A percentile compares a stretch with the other conserved stretches of the same genome.
These are phyloP conservation scores for Scortum barcoo DNA, from an alignment of 2,113 vertebrate species.

Conservation along the genomic window DNA sequence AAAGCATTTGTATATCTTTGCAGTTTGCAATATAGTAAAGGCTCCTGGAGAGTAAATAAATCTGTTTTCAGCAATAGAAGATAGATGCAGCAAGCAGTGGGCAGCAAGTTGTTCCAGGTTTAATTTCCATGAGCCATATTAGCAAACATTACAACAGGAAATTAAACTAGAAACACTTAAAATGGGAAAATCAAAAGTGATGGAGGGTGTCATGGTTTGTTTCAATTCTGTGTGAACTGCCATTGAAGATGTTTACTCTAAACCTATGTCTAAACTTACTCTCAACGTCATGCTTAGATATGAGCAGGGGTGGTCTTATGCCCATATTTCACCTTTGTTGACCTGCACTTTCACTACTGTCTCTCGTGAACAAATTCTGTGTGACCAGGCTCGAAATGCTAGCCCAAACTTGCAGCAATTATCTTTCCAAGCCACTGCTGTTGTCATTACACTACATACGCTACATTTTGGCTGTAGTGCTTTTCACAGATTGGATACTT, in stretches of 20 bases:
- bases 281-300: not conserved
- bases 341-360: not conserved
- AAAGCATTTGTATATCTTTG: not conserved
- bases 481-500: conserved; percentile 2
- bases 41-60: no score
- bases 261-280: not conserved
- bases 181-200: not conserved
- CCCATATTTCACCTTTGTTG: no score
- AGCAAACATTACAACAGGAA: not conserved
- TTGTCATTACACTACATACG: not conserved
- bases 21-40: not conserved
- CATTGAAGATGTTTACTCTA: not conserved
- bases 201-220: not conserved
- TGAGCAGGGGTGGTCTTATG: not conserved
- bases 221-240: not conserved
- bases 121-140: not conserved
- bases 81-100: not conserved
- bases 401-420: not conserved
- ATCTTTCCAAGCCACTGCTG: not conserved
- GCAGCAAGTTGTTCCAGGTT: not conserved
- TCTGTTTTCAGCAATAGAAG: not conserved
- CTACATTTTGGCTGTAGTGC: not conserved
- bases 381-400: not conserved
- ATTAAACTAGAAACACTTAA: conserved; percentile 5
- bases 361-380: not conserved